These are phyloP conservation scores for Proisotoma minuta DNA, from an alignment of 2,888 invertebrate species.

Conservation along the genomic window DNA sequence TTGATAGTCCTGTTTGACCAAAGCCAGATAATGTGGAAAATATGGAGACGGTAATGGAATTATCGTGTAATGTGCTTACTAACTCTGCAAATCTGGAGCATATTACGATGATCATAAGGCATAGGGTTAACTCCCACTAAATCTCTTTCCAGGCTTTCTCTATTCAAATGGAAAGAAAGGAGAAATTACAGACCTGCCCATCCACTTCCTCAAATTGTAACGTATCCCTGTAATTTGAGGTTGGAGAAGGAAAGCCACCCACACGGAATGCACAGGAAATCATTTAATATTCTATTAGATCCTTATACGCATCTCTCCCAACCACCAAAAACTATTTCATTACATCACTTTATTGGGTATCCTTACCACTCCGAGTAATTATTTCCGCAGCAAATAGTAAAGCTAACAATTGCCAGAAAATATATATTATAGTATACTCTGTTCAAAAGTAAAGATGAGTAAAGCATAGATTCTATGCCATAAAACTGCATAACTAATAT, in stretches of 20 bases:
- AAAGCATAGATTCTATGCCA: no score
- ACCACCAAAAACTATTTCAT: not conserved
- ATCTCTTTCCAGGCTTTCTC: not conserved
- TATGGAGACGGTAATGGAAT: conserved; percentile 43
- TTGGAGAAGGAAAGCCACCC: not conserved
- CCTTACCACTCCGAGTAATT: no score
- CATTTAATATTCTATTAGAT: not conserved
- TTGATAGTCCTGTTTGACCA: no score
- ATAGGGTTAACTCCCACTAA: no score
- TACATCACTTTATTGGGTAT: no score
- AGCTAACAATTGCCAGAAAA: no score
- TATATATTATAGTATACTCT: no score
- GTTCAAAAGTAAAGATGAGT: no score
- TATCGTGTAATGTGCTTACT: conserved; percentile 43
- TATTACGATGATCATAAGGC: no score
- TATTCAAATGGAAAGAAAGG: not conserved
- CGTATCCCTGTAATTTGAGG: not conserved
- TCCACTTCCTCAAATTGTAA: not conserved
- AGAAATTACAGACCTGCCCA: not conserved
- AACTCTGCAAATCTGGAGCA: no score
- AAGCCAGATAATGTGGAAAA: conserved; percentile 32
- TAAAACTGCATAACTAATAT: no score
- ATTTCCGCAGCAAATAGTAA: no score
- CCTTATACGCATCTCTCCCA: not conserved
- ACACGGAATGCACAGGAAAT: not conserved